Evolutionary conservation across 2,888 invertebrate genomes (phyloP), one percentile per base, ranked within the genome.

Genomic region (Hoplodrina ambigua): DNA sequence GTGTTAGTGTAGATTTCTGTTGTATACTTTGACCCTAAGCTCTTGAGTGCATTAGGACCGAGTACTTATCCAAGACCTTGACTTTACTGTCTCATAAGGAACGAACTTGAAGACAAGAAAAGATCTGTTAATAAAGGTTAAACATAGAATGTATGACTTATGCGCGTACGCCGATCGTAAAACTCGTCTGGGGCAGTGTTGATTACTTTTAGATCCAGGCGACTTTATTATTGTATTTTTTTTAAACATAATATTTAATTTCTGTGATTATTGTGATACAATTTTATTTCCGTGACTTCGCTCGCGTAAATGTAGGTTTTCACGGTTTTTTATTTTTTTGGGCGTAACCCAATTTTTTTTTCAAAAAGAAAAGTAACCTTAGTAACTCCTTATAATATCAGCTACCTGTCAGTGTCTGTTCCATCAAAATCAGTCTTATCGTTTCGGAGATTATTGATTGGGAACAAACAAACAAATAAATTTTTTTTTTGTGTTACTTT

Each of bases 61-160:
- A 37, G 37, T 55, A 52, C 49, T 33, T 65, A 65, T 65, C 61
- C 41, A 63, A 69, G 70, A 76, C 71, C 71, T 76, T 76, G 70
- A 54, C 20, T 54, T n/a, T 10, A 59, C 44, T 52, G 20, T 44
- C 56, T 49, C 20, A 64, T 68, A 55, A 73, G 53, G 46, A 80
- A 74, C 52, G 68, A 67, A 37, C 80, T 80, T 62, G 20, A 46
- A 52, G 8, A 77, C 80, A 80, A 64, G 52, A 41, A 41, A 30
- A 44, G 55, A 54, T 60, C 57, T 78, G 66, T 78, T 67, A n/a
- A 7, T 61, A 41, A 57, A 69, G 65, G 70, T 66, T 76, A 78
- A 76, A 81, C 46, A 80, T 76, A 78, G 54, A 75, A 68, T 75
- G 58, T 56, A 60, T 70, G 71, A 60, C 52, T 52, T 30, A 69